A percentile compares a stretch with the other conserved stretches of the same genome.
phyloP scores from a whole-genome alignment of 1,140 invertebrate species.

The Harpegnathos saltator region DNA sequence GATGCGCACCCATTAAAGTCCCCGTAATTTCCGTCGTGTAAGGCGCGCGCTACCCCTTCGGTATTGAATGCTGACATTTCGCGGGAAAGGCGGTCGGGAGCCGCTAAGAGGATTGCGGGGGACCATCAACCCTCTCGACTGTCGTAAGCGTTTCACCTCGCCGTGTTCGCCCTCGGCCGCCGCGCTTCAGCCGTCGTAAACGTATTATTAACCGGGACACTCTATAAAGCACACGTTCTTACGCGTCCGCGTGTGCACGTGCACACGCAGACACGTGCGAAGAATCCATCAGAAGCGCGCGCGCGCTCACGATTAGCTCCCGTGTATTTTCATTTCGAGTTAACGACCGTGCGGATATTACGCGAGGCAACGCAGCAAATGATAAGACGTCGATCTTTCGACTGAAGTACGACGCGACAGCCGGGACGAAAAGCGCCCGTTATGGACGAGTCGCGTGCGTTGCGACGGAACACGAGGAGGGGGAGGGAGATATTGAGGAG shows the following conservation, averaged over 20 bases:
- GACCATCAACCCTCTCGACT: constrained; percentile 60
- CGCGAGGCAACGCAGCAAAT: neutral
- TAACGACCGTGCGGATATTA: neutral
- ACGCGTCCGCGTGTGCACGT: neutral
- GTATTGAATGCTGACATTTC: constrained; percentile 67
- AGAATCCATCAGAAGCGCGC: neutral
- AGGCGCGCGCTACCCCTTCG: constrained; percentile 12
- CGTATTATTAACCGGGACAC: constrained; percentile 60
- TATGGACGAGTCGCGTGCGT: too few relatives aligned
- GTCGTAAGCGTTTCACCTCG: constrained; percentile 51
- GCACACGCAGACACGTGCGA: neutral
- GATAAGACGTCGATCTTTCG: neutral
- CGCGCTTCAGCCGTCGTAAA: constrained; percentile 36
- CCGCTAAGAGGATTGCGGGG: constrained; percentile 71
- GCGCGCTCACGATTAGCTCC: too few relatives aligned
- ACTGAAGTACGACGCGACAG: neutral
- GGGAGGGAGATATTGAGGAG: too few relatives aligned
- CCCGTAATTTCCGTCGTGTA: constrained; percentile 64
- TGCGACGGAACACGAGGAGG: too few relatives aligned
- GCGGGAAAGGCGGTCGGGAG: constrained; percentile 27
- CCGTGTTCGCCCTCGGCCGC: constrained; percentile 1
- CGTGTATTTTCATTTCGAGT: constrained; percentile 3
- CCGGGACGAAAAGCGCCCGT: neutral
- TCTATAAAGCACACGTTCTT: constrained; percentile 5
- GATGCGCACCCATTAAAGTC: constrained; percentile 43